Conservation (phyloP, 2,113 vertebrate genomes). For the Platanista minor region DNA sequence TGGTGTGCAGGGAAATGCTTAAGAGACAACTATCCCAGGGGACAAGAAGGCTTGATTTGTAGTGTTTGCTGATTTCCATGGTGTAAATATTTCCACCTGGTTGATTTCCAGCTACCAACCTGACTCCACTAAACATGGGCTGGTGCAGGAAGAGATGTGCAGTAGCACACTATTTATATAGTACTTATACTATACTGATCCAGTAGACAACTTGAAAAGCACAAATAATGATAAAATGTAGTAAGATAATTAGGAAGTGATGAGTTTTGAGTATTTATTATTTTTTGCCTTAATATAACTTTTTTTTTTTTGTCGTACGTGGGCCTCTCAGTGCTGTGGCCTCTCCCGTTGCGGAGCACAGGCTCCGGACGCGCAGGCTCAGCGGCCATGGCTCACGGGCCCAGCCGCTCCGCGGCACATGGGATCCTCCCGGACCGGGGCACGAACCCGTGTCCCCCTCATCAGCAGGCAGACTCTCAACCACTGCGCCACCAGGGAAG, state of each 20-base stretch:
- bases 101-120: background rate
- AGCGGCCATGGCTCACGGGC: too few relatives aligned
- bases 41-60: background rate
- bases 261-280: background rate
- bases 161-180: background rate
- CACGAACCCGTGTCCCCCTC: too few relatives aligned
- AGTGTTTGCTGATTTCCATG: background rate
- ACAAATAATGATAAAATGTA: background rate
- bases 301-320: too few relatives aligned
- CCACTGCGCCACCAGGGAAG: too few relatives aligned
- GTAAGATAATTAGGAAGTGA: conserved; percentile 10
- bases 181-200: background rate
- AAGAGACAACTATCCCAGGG: background rate
- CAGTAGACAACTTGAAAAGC: background rate
- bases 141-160: background rate
- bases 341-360: too few relatives aligned
- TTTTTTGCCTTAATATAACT: too few relatives aligned
- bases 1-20: background rate
- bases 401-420: too few relatives aligned
- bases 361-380: too few relatives aligned
- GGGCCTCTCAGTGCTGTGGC: too few relatives aligned
- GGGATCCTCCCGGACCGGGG: too few relatives aligned
- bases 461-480: too few relatives aligned
- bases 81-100: conserved; percentile 4
- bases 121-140: background rate